A percentile compares a stretch with the other conserved stretches of the same genome.
phyloP scores from a whole-genome alignment of 2,113 vertebrate genomes.

The Scortum barcoo region DNA sequence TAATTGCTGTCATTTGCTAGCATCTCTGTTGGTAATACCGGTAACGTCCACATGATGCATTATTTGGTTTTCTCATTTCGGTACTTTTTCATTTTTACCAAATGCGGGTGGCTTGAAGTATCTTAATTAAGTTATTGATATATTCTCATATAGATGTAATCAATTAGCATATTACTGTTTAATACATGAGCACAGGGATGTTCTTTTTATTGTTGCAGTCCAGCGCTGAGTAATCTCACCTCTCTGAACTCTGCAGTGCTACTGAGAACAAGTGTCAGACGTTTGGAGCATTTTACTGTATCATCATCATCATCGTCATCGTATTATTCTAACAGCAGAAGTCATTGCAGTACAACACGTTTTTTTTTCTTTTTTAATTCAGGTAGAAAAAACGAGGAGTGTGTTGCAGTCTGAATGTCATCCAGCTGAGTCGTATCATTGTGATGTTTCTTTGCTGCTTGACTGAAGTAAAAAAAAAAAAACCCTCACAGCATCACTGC shows the following conservation, averaged over 20 bases:
- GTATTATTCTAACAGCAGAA: slow-evolving; percentile 1
- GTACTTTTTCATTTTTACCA: slow-evolving; percentile 71
- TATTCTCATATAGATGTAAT: slow-evolving; percentile 46
- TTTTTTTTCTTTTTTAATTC: slow-evolving; percentile 23
- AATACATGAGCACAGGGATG: slow-evolving; percentile 63
- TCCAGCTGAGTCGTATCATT: slow-evolving; percentile 18
- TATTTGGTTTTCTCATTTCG: slow-evolving; percentile 43
- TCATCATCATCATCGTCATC: background rate
- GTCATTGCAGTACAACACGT: slow-evolving; percentile 2
- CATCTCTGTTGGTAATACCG: slow-evolving; percentile 26
- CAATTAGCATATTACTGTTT: slow-evolving; percentile 47
- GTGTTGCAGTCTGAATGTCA: background rate
- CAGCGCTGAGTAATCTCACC: slow-evolving; percentile 4
- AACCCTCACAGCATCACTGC: background rate
- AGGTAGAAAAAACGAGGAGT: background rate
- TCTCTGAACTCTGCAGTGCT: slow-evolving; percentile 47
- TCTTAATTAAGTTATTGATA: slow-evolving; percentile 69
- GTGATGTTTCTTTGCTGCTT: slow-evolving; percentile 3
- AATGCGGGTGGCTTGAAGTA: slow-evolving; percentile 69
- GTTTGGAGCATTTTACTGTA: slow-evolving; percentile 19
- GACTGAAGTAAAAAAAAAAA: background rate
- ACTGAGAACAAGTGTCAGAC: slow-evolving; percentile 43
- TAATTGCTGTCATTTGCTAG: slow-evolving; percentile 46
- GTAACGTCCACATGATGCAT: background rate
- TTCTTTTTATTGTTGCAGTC: slow-evolving; percentile 35